Base-by-base conservation (phyloP, 2,888 invertebrate species). In the Apamea crenata region DNA sequence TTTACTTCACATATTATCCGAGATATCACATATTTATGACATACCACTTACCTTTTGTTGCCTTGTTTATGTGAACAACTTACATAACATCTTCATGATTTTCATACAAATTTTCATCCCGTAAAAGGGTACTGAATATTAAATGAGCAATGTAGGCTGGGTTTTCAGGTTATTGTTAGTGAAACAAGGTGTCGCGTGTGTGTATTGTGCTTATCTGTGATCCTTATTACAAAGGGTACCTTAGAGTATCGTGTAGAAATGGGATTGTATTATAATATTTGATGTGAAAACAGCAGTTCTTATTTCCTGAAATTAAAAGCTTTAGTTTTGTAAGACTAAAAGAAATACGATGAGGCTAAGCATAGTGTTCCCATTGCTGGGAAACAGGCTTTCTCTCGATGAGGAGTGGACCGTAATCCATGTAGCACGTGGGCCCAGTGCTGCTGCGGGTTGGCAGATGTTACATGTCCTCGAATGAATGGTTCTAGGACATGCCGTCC, bases 81-180 rank as follows among this genome's bases (percentile, higher is more conserved):
- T 74, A 65, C 40, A 32, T 21, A 77, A 77, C 4, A 65, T 25
- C n/a, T 65, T 36, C 65, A 66, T 68, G 68, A 66, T 78, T 72
- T 82, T 77, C 71, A 72, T 77, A 77, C 71, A 81, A 84, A 77
- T 77, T 73, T 68, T 74, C 74, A 36, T 66, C 16, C 36, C 25
- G 71, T 84, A 65, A 77, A 77, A 56, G 67, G 81, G 65, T 73
- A 36, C 63, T 77, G 73, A 82, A 82, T 82, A 71, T 81, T n/a
- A 75, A 74, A 82, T 74, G 66, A 74, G 73, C 50, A 3, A 50
- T 65, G 21, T 36, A 40, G 50, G 56, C n/a, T 25, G 47, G 14
- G 12, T 71, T 72, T 72, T 63, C 16, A 25, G 63, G 50, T 80
- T 71, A 72, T 74, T 85, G 36, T 36, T 67, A 25, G 2, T 59